Evolutionary conservation across 2,113 vertebrate species (phyloP).

Genomic region (Phocoena sinus): DNA sequence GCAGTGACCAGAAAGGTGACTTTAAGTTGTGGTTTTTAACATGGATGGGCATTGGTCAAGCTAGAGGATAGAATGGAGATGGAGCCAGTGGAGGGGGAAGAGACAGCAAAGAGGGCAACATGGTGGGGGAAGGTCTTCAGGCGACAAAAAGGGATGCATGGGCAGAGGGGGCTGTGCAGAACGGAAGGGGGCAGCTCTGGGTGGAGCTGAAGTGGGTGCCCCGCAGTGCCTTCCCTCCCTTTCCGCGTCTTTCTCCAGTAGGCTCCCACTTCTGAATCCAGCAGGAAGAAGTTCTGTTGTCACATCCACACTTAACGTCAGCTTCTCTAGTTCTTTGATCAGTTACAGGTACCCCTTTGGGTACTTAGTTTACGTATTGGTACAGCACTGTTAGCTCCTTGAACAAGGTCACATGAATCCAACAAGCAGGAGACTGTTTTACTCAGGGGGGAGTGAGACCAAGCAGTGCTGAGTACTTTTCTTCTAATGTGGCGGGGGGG

Average conservation of each 20-base stretch:
- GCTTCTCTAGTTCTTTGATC: not conserved
- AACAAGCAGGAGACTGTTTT: not conserved
- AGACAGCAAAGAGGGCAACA: not conserved
- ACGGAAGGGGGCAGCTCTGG: not conserved
- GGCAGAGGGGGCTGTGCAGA: not conserved
- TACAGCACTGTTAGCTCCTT: not conserved
- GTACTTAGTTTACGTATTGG: not conserved
- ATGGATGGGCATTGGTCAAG: not conserved
- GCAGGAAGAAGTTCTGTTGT: not conserved
- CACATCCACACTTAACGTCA: not conserved
- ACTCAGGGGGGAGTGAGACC: not conserved
- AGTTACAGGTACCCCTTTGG: not conserved
- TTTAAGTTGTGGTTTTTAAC: not conserved
- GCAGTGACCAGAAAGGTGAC: not conserved
- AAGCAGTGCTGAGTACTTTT: not conserved
- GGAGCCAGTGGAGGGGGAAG: not conserved
- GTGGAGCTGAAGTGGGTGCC: not conserved
- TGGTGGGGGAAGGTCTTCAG: not conserved
- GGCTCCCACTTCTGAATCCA: not conserved
- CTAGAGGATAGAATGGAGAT: not conserved
- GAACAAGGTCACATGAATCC: not conserved
- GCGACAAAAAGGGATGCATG: not conserved
- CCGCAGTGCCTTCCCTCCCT: not conserved
- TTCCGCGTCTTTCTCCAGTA: no score
- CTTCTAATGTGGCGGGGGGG: not conserved